Evolutionary conservation across 2,113 vertebrate genomes (phyloP).

Genomic region (Murina feae): DNA sequence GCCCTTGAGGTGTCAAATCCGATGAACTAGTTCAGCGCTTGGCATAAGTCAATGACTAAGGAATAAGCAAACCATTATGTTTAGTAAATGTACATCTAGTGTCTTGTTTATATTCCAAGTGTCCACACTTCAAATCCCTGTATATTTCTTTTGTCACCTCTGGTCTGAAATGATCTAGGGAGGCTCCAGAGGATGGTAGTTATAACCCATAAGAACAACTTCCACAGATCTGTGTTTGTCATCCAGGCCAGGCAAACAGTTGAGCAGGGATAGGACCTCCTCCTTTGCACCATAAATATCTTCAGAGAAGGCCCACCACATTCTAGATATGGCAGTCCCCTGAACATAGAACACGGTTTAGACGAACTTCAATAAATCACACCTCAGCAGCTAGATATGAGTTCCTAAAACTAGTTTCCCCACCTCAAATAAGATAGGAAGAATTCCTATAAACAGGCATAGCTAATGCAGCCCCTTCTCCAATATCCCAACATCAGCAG

Average conservation of each 20-base stretch:
- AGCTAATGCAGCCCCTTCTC: background rate
- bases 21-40: background rate
- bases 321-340: background rate
- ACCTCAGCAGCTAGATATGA: background rate
- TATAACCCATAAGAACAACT: background rate
- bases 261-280: background rate
- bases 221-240: background rate
- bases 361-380: background rate
- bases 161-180: background rate
- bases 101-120: background rate
- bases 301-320: background rate
- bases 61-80: background rate
- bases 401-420: background rate
- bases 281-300: background rate
- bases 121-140: background rate
- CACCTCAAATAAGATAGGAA: background rate
- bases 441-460: background rate
- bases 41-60: background rate
- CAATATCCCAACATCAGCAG: background rate
- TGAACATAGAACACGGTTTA: background rate
- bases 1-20: background rate
- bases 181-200: background rate
- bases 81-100: background rate
- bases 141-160: background rate
- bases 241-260: background rate